Evolutionary conservation across 30 jellyfish, hydroid and myxozoan species (phyloP), one percentile per base, ranked within the genome.

Genomic region (Cassiopea andromeda): DNA sequence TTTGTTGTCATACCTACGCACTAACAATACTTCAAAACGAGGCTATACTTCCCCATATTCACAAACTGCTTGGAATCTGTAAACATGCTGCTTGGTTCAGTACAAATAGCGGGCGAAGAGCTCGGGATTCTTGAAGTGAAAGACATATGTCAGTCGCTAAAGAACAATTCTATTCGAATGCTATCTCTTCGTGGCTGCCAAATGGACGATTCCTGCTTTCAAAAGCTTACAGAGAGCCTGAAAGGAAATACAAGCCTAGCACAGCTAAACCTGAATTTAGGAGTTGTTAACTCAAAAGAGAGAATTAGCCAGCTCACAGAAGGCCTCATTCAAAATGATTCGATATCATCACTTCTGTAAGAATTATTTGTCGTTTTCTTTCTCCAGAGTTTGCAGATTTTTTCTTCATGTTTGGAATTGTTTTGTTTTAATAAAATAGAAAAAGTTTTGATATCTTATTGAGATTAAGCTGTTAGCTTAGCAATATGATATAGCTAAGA

Each of bases 31-130:
- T 2, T 9, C 59, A 38, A 50, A 49, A 68, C 60, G 91, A 83
- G 91, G 91, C 79, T 70, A 43, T 54, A 15, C 38, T 6, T 70
- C 15, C 49, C 49, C 16, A 4, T 43, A 9, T 19, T 70, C 14
- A 70, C 54, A 19, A 19, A 3, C 14, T 1, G 54, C 3, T n/a
- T n/a, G n/a, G 14, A 9, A 19, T 70, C 15, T 70, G 50, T 60
- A 48, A 82, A 83, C 4, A 92, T 69, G 94, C 79, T 96, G 97
- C 88, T 96, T 17, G 97, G 98, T 19, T 91, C 99, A 1, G 99
- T 96, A 57, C 99, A 96, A 81, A 96, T 96, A n/a, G 97, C 98
- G 9, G 98, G 99, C 44, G 99, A 96, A 78, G 97, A 88, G 17
- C 88, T 96, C 18, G 97, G 99, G 19, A 82, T 71, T 47, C 88